Conservation (phyloP, 2,888 invertebrate species). For the Operophtera brumata region DNA sequence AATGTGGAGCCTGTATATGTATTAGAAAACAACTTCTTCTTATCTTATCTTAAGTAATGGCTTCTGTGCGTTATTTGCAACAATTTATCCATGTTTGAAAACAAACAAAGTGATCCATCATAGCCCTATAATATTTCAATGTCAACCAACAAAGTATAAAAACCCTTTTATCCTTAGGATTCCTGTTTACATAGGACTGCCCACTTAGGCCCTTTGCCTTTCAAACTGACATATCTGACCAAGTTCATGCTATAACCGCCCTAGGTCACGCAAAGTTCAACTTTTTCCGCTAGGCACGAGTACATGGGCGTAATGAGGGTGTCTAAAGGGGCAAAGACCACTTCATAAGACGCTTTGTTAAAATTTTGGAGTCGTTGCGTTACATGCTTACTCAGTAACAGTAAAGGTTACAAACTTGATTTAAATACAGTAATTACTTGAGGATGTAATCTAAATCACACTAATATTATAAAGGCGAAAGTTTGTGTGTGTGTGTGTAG, state of each 20-base stretch:
- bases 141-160: conserved; percentile 9
- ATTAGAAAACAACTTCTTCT: background rate
- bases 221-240: conserved; percentile 24
- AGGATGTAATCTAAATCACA: too few relatives aligned
- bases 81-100: background rate
- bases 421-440: too few relatives aligned
- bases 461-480: too few relatives aligned
- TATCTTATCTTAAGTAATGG: too few relatives aligned
- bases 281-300: conserved; percentile 15
- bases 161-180: conserved; percentile 2
- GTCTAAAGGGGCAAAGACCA: background rate
- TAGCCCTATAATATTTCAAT: conserved; percentile 7
- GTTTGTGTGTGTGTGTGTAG: too few relatives aligned
- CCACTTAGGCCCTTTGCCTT: conserved; percentile 20
- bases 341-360: too few relatives aligned
- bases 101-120: background rate
- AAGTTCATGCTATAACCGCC: conserved; percentile 30
- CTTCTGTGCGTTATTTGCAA: too few relatives aligned
- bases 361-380: too few relatives aligned
- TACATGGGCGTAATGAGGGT: conserved; percentile 10
- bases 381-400: too few relatives aligned
- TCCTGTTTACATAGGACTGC: conserved; percentile 21
- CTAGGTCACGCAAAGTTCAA: conserved; percentile 41
- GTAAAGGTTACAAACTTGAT: too few relatives aligned
- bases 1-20: too few relatives aligned